phyloP scores from a whole-genome alignment of 2,888 invertebrate species.

The Cantharis rufa region DNA sequence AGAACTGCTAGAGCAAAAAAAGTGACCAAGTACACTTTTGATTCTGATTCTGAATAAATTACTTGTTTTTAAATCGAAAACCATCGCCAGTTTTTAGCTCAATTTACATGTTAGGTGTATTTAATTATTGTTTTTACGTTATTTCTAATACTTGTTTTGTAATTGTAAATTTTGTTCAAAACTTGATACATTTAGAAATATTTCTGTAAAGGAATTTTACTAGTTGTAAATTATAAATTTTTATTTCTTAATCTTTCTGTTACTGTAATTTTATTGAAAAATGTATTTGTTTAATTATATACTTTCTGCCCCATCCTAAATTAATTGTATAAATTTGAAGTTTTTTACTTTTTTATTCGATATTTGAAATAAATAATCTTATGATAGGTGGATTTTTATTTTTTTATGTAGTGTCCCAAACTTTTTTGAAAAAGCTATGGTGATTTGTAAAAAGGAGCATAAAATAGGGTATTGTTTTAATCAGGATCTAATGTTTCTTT shows the following conservation, averaged over 20 bases:
- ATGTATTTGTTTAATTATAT: not conserved
- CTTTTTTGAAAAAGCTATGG: too few species aligned
- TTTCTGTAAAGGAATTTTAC: not conserved
- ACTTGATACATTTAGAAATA: not conserved
- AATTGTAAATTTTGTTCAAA: not conserved
- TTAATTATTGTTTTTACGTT: not conserved
- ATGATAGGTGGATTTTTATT: not conserved
- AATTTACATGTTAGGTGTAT: not conserved
- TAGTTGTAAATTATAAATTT: not conserved
- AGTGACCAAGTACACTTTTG: not conserved
- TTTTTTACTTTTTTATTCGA: not conserved
- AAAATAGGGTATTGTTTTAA: too few species aligned
- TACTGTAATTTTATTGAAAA: not conserved
- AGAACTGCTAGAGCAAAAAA: not conserved
- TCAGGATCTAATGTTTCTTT: too few species aligned
- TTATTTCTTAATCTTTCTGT: not conserved
- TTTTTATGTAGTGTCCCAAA: not conserved
- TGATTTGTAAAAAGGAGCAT: too few species aligned
- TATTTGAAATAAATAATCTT: not conserved
- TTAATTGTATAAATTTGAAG: not conserved
- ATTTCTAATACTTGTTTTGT: not conserved
- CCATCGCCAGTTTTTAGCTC: not conserved
- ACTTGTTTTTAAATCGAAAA: not conserved
- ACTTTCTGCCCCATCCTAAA: not conserved
- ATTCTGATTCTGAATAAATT: not conserved